A percentile compares a stretch with the other conserved stretches of the same genome.
phyloP scores from a whole-genome alignment of 2,797 vertebrate species.

The Ctenosaura bakeri region DNA sequence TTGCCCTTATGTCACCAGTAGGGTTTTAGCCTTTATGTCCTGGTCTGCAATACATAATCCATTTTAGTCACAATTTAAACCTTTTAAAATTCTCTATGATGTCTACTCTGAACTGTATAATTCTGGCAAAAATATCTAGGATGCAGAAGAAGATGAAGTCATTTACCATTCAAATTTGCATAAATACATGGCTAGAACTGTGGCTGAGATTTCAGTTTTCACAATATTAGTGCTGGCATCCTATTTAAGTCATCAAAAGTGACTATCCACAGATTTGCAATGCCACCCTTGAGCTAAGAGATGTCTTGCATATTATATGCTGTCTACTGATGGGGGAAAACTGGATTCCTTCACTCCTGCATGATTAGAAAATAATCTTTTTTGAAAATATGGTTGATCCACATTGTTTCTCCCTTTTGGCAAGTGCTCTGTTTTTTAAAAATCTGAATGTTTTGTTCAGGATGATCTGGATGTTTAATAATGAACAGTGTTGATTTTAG shows the following conservation, averaged over 20 bases:
- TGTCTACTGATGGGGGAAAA: not conserved
- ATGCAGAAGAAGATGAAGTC: not conserved
- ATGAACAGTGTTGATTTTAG: conserved; percentile 12
- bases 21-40: too few relatives aligned
- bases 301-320: not conserved
- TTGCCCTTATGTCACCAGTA: too few relatives aligned
- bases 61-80: not conserved
- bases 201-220: not conserved
- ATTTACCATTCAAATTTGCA: not conserved
- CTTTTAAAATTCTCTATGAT: not conserved
- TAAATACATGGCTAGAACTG: not conserved
- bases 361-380: not conserved
- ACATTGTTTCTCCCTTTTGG: not conserved
- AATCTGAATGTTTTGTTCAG: not conserved
- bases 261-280: not conserved
- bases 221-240: not conserved
- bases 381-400: not conserved
- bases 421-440: conserved; percentile 5
- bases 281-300: not conserved
- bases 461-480: not conserved
- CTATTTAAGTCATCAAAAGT: not conserved
- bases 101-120: not conserved
- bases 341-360: not conserved
- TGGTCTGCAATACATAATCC: not conserved
- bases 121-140: not conserved